These are phyloP conservation scores for Malurus cyaneus DNA, from an alignment of 2,113 vertebrate species.

Conservation along the genomic window DNA sequence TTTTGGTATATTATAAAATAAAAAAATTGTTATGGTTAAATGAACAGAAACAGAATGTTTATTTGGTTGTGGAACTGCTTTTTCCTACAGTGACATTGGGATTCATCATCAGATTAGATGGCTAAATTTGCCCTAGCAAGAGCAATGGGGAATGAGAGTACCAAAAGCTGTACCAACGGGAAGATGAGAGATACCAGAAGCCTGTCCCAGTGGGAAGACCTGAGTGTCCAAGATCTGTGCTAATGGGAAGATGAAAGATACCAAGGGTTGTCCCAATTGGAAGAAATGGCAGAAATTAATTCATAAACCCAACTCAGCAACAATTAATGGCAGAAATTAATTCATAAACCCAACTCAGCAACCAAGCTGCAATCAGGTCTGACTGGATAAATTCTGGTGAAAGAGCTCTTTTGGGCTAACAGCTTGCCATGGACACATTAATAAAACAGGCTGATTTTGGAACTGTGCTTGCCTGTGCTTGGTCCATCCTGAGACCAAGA, in stretches of 20 bases:
- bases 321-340: too few species aligned
- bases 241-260: neutral
- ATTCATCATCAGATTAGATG: neutral
- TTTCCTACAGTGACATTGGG: neutral
- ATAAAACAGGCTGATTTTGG: neutral
- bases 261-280: neutral
- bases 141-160: neutral
- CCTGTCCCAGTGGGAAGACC: neutral
- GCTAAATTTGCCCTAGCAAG: neutral
- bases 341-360: neutral
- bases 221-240: neutral
- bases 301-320: neutral
- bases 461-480: fast-evolving
- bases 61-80: neutral
- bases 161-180: neutral
- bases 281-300: neutral
- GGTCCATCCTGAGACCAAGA: neutral
- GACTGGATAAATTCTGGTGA: neutral
- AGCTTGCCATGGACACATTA: neutral
- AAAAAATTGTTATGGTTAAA: neutral
- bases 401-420: neutral
- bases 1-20: neutral
- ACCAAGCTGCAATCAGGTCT: neutral
- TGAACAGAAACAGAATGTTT: neutral
- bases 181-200: neutral